These are phyloP conservation scores for Pristionchus exspectatus DNA, from an alignment of 2,888 invertebrate genomes.

Conservation along the genomic window DNA sequence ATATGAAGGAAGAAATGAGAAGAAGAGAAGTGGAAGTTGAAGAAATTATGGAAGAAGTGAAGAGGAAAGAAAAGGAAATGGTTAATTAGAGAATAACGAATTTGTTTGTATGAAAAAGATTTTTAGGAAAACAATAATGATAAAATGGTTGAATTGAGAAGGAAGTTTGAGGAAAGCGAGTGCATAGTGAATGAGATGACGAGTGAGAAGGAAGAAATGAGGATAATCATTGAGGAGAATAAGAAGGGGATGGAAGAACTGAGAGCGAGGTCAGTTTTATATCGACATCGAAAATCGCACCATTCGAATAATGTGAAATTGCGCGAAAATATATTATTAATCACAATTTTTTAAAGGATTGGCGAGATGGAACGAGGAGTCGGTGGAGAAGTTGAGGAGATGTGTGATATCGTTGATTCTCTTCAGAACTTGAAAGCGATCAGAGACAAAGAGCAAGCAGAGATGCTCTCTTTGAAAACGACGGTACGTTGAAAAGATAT, in stretches of 20 bases:
- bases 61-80: slow-evolving; percentile 26
- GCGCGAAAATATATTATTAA: neutral
- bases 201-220: neutral
- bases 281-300: too few species aligned
- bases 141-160: neutral
- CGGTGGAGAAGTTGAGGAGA: too few species aligned
- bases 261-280: neutral
- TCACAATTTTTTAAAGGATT: neutral
- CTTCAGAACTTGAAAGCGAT: neutral
- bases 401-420: neutral
- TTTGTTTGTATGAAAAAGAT: too few species aligned
- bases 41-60: neutral
- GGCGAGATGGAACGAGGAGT: neutral
- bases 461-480: neutral
- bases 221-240: neutral
- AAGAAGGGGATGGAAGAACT: slow-evolving; percentile 9
- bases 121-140: neutral
- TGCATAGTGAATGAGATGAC: neutral
- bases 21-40: slow-evolving; percentile 6
- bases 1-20: slow-evolving; percentile 30
- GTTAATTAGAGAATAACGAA: neutral
- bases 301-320: neutral
- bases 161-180: neutral
- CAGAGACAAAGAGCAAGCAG: neutral
- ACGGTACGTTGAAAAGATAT: neutral